phyloP scores from a whole-genome alignment of 2,888 invertebrate genomes.

The Drosophila tanythrix region DNA sequence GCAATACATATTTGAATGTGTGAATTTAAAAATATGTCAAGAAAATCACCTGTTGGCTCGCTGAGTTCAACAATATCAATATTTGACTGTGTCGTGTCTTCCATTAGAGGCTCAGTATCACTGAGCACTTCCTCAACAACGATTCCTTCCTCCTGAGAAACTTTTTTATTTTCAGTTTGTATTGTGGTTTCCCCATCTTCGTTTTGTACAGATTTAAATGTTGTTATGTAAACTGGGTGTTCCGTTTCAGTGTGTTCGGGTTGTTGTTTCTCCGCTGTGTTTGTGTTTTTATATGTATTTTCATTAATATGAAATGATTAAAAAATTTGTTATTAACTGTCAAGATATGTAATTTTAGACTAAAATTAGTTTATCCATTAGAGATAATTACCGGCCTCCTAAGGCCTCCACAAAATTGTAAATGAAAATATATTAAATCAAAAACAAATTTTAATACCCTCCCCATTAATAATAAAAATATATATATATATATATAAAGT shows the following conservation, averaged over 20 bases:
- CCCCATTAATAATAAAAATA: background rate
- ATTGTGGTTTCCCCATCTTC: slow-evolving; percentile 83
- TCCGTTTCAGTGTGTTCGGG: slow-evolving; percentile 79
- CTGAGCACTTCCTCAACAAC: slow-evolving; percentile 84
- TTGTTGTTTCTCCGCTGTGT: slow-evolving; percentile 76
- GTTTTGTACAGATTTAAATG: slow-evolving; percentile 84
- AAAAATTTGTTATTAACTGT: slow-evolving; percentile 57
- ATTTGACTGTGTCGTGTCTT: slow-evolving; percentile 72
- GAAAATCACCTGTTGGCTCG: slow-evolving; percentile 83
- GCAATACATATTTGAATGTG: slow-evolving; percentile 25
- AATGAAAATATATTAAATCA: background rate
- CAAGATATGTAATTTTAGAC: slow-evolving; percentile 5
- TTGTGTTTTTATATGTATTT: slow-evolving; percentile 47
- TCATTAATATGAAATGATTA: slow-evolving; percentile 44
- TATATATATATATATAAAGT: background rate
- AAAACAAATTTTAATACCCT: background rate
- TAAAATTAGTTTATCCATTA: background rate
- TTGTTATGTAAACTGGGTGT: slow-evolving; percentile 84
- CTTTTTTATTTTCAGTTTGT: slow-evolving; percentile 83
- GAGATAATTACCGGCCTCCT: background rate
- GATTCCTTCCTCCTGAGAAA: slow-evolving; percentile 83
- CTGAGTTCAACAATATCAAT: slow-evolving; percentile 84
- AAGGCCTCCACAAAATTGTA: background rate
- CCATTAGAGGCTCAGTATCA: slow-evolving; percentile 81
- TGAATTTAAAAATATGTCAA: slow-evolving; percentile 27